A percentile compares a stretch with the other conserved stretches of the same genome.
Evolutionary conservation across 2,888 invertebrate species (phyloP).

Genomic region (Lasioglossum villosulum): DNA sequence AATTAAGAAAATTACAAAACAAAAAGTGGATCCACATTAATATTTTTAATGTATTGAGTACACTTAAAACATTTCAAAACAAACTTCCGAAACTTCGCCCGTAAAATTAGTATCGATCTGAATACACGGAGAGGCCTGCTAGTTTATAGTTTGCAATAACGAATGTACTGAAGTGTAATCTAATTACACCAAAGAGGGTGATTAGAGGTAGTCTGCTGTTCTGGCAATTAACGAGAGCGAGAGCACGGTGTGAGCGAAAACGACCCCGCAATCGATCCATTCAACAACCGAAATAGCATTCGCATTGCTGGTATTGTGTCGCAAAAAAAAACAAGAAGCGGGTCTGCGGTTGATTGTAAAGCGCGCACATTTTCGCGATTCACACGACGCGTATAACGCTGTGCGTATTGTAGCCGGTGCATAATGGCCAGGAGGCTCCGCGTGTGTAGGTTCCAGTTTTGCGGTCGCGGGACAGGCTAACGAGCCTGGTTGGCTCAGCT

Average conservation of each 20-base stretch:
- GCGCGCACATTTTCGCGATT: conserved; percentile 29
- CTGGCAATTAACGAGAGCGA: neutral
- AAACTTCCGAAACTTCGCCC: neutral
- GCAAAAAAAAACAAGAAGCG: neutral
- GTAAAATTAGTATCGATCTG: neutral
- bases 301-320: neutral
- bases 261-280: conserved; percentile 11
- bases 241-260: neutral
- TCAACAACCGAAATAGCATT: conserved; percentile 10
- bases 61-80: neutral
- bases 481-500: conserved; percentile 4
- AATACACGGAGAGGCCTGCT: neutral
- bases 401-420: conserved; percentile 55
- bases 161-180: neutral
- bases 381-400: conserved; percentile 44
- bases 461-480: conserved; percentile 13
- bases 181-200: neutral
- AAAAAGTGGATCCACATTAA: neutral
- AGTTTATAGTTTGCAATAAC: neutral
- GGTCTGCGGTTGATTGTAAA: conserved; percentile 37
- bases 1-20: neutral
- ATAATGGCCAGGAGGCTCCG: conserved; percentile 53
- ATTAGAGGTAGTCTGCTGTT: neutral
- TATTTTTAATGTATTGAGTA: neutral
- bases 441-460: conserved; percentile 35